A percentile compares a stretch with the other conserved stretches of the same genome.
These are phyloP conservation scores for Podarcis siculus DNA, from an alignment of 2,797 vertebrate genomes.

Conservation along the genomic window DNA sequence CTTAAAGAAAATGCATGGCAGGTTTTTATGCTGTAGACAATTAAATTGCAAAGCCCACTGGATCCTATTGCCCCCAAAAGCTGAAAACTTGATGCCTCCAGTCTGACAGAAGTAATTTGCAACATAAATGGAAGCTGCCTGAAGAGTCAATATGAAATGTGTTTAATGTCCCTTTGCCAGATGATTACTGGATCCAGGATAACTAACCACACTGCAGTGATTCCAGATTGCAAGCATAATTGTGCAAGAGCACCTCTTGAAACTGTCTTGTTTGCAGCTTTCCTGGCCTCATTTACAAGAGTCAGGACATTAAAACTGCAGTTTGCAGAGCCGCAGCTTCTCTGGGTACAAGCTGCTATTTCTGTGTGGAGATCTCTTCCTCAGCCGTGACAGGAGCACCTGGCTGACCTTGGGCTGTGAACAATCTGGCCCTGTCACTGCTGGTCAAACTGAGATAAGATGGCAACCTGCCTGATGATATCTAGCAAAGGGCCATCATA, in stretches of 20 bases:
- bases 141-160: background rate
- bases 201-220: background rate
- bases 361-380: background rate
- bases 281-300: background rate
- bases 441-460: accelerated
- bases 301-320: background rate
- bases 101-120: conserved; percentile 31
- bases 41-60: conserved; percentile 48
- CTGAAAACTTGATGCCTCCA: background rate
- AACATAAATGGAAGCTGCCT: conserved; percentile 17
- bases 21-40: conserved; percentile 34
- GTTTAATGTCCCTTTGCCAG: conserved; percentile 30
- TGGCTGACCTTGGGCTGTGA: conserved; percentile 2
- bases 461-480: background rate
- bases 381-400: background rate
- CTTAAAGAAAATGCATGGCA: background rate
- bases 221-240: background rate
- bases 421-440: background rate
- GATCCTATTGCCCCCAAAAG: conserved; percentile 1
- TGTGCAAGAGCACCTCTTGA: background rate
- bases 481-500: background rate
- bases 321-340: background rate
- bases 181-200: background rate
- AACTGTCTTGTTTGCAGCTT: background rate
- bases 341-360: background rate